Base-by-base conservation (phyloP, 1,140 invertebrate species). In the Macrotrachela quadricornifera region DNA sequence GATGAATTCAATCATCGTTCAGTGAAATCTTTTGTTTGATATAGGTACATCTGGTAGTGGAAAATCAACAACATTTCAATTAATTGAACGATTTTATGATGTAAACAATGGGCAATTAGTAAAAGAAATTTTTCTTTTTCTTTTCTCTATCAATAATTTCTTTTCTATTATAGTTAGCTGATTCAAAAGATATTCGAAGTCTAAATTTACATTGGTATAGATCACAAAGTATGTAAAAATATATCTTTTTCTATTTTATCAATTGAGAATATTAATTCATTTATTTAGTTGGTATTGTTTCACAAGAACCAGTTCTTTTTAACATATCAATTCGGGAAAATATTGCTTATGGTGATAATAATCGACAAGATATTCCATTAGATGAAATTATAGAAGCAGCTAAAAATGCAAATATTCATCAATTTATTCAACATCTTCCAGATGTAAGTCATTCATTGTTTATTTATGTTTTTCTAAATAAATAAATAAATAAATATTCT, bases 291-390 rank as follows among this genome's bases (percentile, higher is more conserved):
- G 87, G 87, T 40, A 86, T 95, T 30, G 90, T 96, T 41, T 88
- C 88, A 1, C 90, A 96, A 69, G 90, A 96, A 63, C 94, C 88
- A n/a, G 87, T 94, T 17, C 75, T 96, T 0, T 95, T 96, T 63
- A 95, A 95, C 66, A 85, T 87, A 62, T 80, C 81, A n/a, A 87
- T 95, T 46, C 79, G 78, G 58, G 91, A 87, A 65, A 97, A 97
- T 65, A 95, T 97, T 56, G 79, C 81, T 49, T 96, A 96, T 70
- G 90, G 87, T 13, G 76, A 78, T 60, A 74, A 73, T 21, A 81
- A 42, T 42, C 40, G 13, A 11, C 61, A 30, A 30, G 62, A 70
- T 0, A 75, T 80, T 10, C 57, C 71, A 1, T 76, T 79, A 67
- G 74, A 79, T 11, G 80, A 85, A 63, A 77, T 90, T n/a, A 79